Evolutionary conservation across 2,888 invertebrate species (phyloP), one percentile per base, ranked within the genome.

Genomic region (Drosophila lacicola): DNA sequence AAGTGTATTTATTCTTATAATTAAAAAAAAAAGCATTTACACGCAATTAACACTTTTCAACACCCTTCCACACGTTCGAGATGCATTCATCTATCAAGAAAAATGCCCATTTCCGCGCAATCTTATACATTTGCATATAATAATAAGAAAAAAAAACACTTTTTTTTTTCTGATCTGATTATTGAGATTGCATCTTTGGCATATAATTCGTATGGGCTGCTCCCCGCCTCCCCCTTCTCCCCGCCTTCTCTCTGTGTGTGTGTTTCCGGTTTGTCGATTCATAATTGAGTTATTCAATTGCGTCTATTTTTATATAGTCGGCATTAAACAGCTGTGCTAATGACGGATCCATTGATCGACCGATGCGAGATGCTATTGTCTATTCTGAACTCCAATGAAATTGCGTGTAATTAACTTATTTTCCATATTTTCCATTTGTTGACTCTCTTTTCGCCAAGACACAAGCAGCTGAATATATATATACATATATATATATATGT

Each of bases 261-360:
- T 8, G 41, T 64, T 75, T 70, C 75, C 74, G 70, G 66, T 62
- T 54, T 54, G 45, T 49, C 44, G 51, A 51, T 65, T 58, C 70
- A 70, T 70, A 65, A 74, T 76, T 76, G 56, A 58, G 57, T 77
- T 69, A 46, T 65, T 55, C 37, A 36, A 45, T 47, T 49, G 61
- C 61, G 13, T 39, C 39, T 61, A 49, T 76, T 54, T 54, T 53
- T 54, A 42, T 63, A 19, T 41, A 37, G 14, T 29, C 17, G 65
- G 51, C 60, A 60, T 55, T 55, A 67, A 55, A 6, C 74, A 74
- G 74, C 74, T 74, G 74, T 74, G 74, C 55, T 65, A 74, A 74
- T 62, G 65, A 64, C 70, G n/a, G n/a, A 74, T 29, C 47, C 55
- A 63, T 72, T 53, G 62, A 72, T 73, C 70, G 34, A 29, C 19